A percentile compares a stretch with the other conserved stretches of the same genome.
phyloP scores from a whole-genome alignment of 2,888 invertebrate genomes.

The Cotesia congregata region DNA sequence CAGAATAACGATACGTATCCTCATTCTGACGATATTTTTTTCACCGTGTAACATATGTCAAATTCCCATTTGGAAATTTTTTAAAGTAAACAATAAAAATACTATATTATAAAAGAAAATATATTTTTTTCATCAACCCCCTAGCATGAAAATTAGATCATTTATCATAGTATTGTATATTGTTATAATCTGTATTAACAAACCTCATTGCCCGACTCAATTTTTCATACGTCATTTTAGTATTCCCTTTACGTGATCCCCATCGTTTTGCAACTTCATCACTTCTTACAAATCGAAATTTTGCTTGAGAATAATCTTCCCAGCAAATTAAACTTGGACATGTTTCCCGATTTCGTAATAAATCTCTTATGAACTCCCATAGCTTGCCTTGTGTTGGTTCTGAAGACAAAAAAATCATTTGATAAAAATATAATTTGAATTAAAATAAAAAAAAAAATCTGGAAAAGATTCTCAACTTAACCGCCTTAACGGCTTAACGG shows the following conservation, averaged over 20 bases:
- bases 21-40: too few species aligned
- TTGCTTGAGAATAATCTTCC: constrained; percentile 87
- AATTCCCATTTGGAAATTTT: too few species aligned
- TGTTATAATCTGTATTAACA: constrained; percentile 24
- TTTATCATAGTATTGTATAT: neutral
- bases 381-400: constrained; percentile 71
- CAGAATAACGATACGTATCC: too few species aligned
- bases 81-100: too few species aligned
- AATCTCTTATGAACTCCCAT: constrained; percentile 89
- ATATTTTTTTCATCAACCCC: too few species aligned
- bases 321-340: constrained; percentile 89
- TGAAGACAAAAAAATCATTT: constrained; percentile 34
- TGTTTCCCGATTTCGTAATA: constrained; percentile 81
- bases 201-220: constrained; percentile 90
- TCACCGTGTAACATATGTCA: too few species aligned
- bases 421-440: too few species aligned
- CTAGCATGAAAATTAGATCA: neutral
- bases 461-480: too few species aligned
- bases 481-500: too few species aligned
- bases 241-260: constrained; percentile 89
- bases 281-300: constrained; percentile 89
- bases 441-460: too few species aligned
- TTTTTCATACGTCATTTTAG: constrained; percentile 93
- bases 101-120: too few species aligned
- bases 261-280: constrained; percentile 89